Evolutionary conservation across 2,797 vertebrate genomes (phyloP).

Genomic region (Fistularia tabacaria): DNA sequence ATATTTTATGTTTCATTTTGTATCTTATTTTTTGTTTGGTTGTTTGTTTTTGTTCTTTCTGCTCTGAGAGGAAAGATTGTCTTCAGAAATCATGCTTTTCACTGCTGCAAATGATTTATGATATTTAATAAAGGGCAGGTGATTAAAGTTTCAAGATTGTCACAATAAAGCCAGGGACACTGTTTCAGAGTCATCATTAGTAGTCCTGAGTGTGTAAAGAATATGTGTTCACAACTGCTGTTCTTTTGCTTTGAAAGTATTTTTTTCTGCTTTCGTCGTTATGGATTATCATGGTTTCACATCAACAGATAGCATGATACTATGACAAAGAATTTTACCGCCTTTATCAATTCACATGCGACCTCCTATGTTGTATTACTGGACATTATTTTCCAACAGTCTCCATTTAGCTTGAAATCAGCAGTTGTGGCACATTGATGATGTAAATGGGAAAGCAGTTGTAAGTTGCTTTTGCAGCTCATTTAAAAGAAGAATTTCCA

Average conservation of each 20-base stretch:
- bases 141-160: no score
- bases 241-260: no score
- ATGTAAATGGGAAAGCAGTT: conserved; percentile 23
- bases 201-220: no score
- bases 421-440: conserved; percentile 28
- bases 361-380: no score
- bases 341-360: conserved; percentile 1
- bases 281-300: background rate
- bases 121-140: no score
- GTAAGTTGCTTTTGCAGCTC: conserved; percentile 46
- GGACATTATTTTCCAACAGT: conserved; percentile 6
- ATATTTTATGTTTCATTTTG: conserved; percentile 5
- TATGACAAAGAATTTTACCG: background rate
- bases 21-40: background rate
- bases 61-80: no score
- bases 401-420: conserved; percentile 8
- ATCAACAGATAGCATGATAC: no score
- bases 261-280: background rate
- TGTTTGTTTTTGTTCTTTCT: conserved; percentile 1
- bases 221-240: no score
- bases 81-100: background rate
- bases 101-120: no score
- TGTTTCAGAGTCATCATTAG: no score
- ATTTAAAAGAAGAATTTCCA: conserved; percentile 53
- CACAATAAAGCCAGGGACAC: no score